These are phyloP conservation scores for Hirundo rustica DNA, from an alignment of 2,797 vertebrate species.

Conservation along the genomic window DNA sequence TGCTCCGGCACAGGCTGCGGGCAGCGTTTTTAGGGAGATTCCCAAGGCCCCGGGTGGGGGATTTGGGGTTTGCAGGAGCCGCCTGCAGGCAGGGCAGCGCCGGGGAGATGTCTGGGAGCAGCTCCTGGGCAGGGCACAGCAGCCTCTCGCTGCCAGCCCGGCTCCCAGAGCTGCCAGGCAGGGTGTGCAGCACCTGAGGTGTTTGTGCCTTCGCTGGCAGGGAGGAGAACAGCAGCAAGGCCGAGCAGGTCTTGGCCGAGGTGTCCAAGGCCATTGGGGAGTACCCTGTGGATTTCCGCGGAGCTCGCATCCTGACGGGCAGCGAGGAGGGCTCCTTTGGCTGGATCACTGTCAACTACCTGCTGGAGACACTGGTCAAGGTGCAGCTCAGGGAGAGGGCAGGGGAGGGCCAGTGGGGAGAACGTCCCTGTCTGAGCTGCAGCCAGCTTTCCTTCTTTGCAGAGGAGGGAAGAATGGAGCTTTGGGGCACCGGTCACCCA, in stretches of 20 bases:
- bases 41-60: accelerated
- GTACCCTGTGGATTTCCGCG: conserved; percentile 81
- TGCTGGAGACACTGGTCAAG: conserved; percentile 85
- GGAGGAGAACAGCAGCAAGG: conserved; percentile 44
- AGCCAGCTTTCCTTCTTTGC: background rate
- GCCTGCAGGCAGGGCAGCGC: background rate
- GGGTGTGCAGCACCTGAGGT: background rate
- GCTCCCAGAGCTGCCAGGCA: background rate
- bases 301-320: conserved; percentile 80
- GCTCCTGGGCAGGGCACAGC: background rate
- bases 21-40: background rate
- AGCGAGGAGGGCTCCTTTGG: conserved; percentile 84
- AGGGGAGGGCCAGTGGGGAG: background rate
- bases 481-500: background rate
- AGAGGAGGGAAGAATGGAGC: too few species aligned
- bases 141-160: background rate
- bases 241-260: conserved; percentile 74
- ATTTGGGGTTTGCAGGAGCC: background rate
- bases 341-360: conserved; percentile 89
- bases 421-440: background rate
- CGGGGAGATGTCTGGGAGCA: background rate
- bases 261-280: conserved; percentile 75
- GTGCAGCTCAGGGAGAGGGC: conserved; percentile 43
- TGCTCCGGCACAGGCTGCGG: background rate
- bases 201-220: background rate